phyloP scores from a whole-genome alignment of 1,140 invertebrate species.

The Zeugodacus cucurbitae region DNA sequence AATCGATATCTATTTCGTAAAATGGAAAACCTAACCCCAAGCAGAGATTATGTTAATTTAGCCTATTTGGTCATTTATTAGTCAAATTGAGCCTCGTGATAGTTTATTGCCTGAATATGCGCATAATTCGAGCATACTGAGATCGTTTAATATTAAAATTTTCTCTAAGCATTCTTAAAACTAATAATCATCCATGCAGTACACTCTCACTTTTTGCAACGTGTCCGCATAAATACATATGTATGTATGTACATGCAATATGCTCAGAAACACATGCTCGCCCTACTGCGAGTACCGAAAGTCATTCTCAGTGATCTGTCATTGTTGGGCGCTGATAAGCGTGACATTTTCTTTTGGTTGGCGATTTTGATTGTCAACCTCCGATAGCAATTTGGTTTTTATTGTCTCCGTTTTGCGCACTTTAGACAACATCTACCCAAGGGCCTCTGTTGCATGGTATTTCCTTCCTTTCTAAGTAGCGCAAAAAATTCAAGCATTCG shows the following conservation, averaged over 20 bases:
- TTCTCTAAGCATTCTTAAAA: no score
- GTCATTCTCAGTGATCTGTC: neutral
- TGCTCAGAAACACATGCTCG: neutral
- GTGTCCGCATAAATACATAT: neutral
- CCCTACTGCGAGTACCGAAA: neutral
- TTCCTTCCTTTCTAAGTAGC: neutral
- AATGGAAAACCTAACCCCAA: no score
- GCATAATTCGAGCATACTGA: no score
- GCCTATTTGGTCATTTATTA: no score
- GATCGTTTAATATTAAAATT: no score
- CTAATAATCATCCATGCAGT: no score
- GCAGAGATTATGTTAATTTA: no score
- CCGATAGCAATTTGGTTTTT: slow-evolving; percentile 18
- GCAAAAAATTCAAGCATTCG: neutral
- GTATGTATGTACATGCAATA: neutral
- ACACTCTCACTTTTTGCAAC: neutral
- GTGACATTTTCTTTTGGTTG: slow-evolving; percentile 62
- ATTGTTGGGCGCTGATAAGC: slow-evolving; percentile 52
- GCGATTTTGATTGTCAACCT: slow-evolving; percentile 48
- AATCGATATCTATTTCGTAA: no score
- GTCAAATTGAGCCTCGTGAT: no score
- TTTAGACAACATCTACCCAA: neutral
- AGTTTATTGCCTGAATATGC: no score
- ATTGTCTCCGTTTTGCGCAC: neutral
- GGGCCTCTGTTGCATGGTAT: neutral